phyloP scores from a whole-genome alignment of 2,113 vertebrate species.

The Saguinus midas region DNA sequence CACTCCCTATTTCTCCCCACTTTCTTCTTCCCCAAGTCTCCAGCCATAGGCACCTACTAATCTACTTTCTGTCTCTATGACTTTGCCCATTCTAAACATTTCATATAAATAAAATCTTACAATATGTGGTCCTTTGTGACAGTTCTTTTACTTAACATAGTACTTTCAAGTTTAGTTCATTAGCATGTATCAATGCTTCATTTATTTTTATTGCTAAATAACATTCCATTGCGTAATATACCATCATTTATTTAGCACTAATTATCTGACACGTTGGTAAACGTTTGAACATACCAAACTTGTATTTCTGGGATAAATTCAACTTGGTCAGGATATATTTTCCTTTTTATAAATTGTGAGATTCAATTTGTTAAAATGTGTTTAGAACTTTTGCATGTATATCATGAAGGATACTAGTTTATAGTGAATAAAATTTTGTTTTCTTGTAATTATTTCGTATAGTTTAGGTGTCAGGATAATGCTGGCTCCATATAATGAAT shows the following conservation, averaged over 20 bases:
- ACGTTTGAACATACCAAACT: background rate
- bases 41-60: background rate
- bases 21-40: background rate
- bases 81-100: background rate
- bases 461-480: background rate
- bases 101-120: background rate
- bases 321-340: background rate
- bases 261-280: background rate
- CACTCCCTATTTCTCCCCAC: background rate
- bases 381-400: background rate
- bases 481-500: background rate
- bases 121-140: background rate
- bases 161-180: background rate
- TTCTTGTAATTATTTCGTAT: background rate
- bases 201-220: background rate
- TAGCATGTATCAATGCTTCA: background rate
- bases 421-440: background rate
- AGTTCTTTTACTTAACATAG: background rate
- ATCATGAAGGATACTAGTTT: background rate
- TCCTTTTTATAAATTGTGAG: background rate
- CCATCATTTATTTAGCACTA: background rate
- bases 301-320: background rate
- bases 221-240: background rate
- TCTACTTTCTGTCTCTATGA: background rate
- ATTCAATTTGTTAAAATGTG: background rate